These are phyloP conservation scores for Rhopilema esculentum DNA, from an alignment of 30 jellyfish, hydroid and myxozoan genomes.

Conservation along the genomic window DNA sequence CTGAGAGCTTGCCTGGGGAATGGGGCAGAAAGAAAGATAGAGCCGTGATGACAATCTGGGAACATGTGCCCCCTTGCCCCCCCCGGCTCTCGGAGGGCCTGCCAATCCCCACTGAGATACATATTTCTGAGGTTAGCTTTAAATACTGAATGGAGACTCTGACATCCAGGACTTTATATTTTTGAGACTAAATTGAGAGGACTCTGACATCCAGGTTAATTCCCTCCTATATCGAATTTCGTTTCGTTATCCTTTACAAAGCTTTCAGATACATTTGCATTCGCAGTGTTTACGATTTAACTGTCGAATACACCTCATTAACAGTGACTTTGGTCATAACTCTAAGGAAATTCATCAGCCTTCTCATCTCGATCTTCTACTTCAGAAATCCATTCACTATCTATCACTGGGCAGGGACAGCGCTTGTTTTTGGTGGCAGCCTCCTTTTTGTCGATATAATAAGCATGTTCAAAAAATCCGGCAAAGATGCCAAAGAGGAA, in stretches of 20 bases:
- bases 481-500: not conserved
- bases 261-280: slow-evolving; percentile 78
- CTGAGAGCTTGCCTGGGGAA: too few species aligned
- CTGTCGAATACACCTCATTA: slow-evolving; percentile 87
- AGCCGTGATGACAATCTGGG: too few species aligned
- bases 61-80: too few species aligned
- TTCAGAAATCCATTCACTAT: slow-evolving; percentile 85
- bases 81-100: too few species aligned
- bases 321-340: slow-evolving; percentile 89
- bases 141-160: too few species aligned
- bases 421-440: slow-evolving; percentile 84
- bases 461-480: not conserved
- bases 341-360: slow-evolving; percentile 82
- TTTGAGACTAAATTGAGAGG: too few species aligned
- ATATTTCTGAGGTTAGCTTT: too few species aligned
- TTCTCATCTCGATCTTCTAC: slow-evolving; percentile 73
- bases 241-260: slow-evolving; percentile 11
- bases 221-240: too few species aligned
- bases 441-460: slow-evolving; percentile 65
- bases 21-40: too few species aligned
- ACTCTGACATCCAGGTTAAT: too few species aligned
- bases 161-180: too few species aligned
- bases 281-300: slow-evolving; percentile 80
- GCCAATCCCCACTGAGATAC: too few species aligned
- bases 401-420: slow-evolving; percentile 95